Base-by-base conservation (phyloP, 2,888 invertebrate species). In the Fragum whitleyi region DNA sequence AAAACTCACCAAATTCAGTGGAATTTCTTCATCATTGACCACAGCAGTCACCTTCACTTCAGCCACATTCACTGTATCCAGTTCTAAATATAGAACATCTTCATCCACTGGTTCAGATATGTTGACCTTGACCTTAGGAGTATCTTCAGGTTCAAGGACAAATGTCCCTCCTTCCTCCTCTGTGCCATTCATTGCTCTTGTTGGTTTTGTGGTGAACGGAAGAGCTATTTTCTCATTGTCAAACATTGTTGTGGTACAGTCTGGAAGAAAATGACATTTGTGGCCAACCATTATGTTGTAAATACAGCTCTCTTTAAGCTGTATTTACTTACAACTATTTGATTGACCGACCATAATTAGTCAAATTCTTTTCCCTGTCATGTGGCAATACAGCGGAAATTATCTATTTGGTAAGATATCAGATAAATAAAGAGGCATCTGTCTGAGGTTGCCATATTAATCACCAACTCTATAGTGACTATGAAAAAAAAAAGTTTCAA, bases 191-290 rank as follows among this genome's bases (percentile, higher is more conserved):
- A 14, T 26, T 36, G 75, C 75, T 5, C 51, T 21, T 5, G 16
- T 21, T n/a, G 75, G 75, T 26, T 39, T 57, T 16, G 68, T 59
- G 7, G 57, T 59, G 36, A 68, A 59, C 0, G 47, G 39, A 1
- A 75, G n/a, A 2, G 36, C 39, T 36, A 61, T 39, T 23, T 29
- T 75, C 9, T 67, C 68, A 39, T 75, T 75, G 75, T 75, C 47
- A 19, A 68, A 69, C 75, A 75, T 75, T 6, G 21, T 42, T 1
- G 26, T 59, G 11, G 26, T n/a, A 59, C 75, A 75, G n/a, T 42
- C 75, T 75, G 36, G 6, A 53, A 72, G 7, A 1, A n/a, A 26
- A 36, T 36, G n/a, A n/a, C n/a, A n/a, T n/a, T n/a, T n/a, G n/a
- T n/a, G n/a, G n/a, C n/a, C n/a, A n/a, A n/a, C n/a, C n/a, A n/a